Evolutionary conservation across 2,888 invertebrate genomes (phyloP), one percentile per base, ranked within the genome.

Genomic region (Drosophila anceps): DNA sequence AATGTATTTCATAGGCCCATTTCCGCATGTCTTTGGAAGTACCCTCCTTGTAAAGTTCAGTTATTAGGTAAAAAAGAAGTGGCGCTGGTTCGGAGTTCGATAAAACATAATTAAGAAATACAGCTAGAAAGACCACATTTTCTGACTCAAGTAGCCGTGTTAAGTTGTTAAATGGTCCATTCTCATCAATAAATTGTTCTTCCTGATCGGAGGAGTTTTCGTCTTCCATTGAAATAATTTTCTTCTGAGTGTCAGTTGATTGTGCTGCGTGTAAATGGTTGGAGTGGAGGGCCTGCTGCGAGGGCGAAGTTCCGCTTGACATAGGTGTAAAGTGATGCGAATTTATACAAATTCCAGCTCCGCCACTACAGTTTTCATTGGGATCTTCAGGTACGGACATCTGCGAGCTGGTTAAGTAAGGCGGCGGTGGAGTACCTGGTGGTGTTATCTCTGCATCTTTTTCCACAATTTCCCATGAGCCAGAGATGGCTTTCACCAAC

Each of bases 1-100:
- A 98, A 94, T 98, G 98, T 91, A 99, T 98, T 94, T 99, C 99
- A 94, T 99, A 99, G 5, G 99, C 99, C 99, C 99, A 99, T 92
- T 98, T 97, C 64, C 98, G 95, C 95, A 99, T 96, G 91, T 99
- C 98, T 93, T 97, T 96, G 62, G 95, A 94, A 81, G 95, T 96
- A 58, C 97, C 97, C 87, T 96, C 95, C 91, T 97, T 97, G 94
- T 97, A 99, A 62, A 96, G 94, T 92, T 98, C 98, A 73, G 98
- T 98, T 91, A 99, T 95, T 81, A 99, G 95, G 93, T 98, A 98
- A 94, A 99, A 93, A 12, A 93, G 78, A 35, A 93, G 76, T 33
- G 93, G 93, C 37, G 96, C 95, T 46, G 96, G 97, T 93, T 97
- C 97, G 84, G 96, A 96, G 93, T 97, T 97, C 43, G 96, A 96